Evolutionary conservation across 2,113 vertebrate species (phyloP).

Genomic region (Lamprologus sp.): DNA sequence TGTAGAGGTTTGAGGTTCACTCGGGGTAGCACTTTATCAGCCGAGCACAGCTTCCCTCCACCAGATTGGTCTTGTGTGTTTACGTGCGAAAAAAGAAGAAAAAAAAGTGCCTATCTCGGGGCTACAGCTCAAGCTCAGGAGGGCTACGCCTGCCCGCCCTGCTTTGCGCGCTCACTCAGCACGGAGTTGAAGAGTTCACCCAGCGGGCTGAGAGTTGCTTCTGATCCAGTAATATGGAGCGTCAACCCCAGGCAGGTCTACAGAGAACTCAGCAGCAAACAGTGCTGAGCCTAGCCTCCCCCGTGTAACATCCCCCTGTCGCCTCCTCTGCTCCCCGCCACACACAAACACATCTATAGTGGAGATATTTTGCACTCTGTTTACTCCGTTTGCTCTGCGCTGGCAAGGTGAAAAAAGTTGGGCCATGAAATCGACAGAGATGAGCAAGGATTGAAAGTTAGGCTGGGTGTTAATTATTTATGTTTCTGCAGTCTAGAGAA

Average conservation of each 20-base stretch:
- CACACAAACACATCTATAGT: neutral
- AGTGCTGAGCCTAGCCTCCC: slow-evolving; percentile 15
- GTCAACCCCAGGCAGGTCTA: slow-evolving; percentile 28
- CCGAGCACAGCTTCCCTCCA: slow-evolving; percentile 33
- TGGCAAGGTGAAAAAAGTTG: neutral
- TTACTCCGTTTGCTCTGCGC: neutral
- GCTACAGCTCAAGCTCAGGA: slow-evolving; percentile 28
- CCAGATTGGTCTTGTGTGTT: slow-evolving; percentile 30
- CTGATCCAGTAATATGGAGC: slow-evolving; percentile 35
- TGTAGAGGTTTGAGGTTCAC: slow-evolving; percentile 16
- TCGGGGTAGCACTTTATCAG: slow-evolving; percentile 55
- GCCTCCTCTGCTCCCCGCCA: neutral
- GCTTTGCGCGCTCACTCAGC: slow-evolving; percentile 4
- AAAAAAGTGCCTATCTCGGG: slow-evolving; percentile 26
- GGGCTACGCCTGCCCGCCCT: neutral
- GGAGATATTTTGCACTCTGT: neutral
- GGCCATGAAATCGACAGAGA: neutral
- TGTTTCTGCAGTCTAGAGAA: neutral
- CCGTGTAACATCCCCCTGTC: neutral
- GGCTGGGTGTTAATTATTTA: neutral
- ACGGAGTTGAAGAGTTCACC: slow-evolving; percentile 65
- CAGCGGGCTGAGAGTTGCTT: slow-evolving; percentile 25
- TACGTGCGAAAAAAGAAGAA: neutral
- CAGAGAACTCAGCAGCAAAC: slow-evolving; percentile 9
- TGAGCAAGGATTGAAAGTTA: neutral